Evolutionary conservation across 2,797 vertebrate species (phyloP).

Genomic region (Aplochiton taeniatus): DNA sequence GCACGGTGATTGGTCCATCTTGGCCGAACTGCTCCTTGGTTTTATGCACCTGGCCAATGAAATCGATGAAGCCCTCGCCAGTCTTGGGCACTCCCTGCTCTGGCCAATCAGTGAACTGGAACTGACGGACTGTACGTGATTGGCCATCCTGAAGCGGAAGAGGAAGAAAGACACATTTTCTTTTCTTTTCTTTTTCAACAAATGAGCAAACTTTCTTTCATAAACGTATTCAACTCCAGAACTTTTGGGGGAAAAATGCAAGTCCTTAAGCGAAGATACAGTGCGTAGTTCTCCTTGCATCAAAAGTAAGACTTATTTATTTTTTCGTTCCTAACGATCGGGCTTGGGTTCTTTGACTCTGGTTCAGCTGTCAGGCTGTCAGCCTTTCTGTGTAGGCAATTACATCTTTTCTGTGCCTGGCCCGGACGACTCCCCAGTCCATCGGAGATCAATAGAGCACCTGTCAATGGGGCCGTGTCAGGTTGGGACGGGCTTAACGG

Average conservation of each 20-base stretch:
- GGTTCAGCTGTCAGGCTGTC: constrained; percentile 36
- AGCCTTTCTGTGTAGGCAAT: constrained; percentile 61
- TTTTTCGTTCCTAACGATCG: not conserved
- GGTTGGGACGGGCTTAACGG: constrained; percentile 60
- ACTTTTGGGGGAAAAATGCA: no score
- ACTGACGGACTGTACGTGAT: constrained; percentile 96
- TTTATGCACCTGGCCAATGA: constrained; percentile 98
- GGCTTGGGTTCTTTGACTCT: not conserved
- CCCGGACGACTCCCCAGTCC: constrained; percentile 70
- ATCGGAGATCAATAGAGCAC: constrained; percentile 77
- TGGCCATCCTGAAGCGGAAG: constrained; percentile 84
- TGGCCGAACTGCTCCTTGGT: constrained; percentile 99
- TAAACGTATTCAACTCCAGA: no score
- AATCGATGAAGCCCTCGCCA: constrained; percentile 97
- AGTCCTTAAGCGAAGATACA: no score
- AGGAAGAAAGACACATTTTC: not conserved
- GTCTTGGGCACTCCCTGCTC: constrained; percentile 98
- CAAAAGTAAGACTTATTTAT: not conserved
- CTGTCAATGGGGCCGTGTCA: constrained; percentile 68
- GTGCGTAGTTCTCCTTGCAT: no score
- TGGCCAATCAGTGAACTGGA: constrained; percentile 99
- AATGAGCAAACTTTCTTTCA: no score
- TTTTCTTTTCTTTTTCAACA: no score
- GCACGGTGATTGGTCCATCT: constrained; percentile 95
- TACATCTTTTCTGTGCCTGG: constrained; percentile 72